Evolutionary conservation across 2,888 invertebrate genomes (phyloP), one percentile per base, ranked within the genome.

Genomic region (Folsomia candida): DNA sequence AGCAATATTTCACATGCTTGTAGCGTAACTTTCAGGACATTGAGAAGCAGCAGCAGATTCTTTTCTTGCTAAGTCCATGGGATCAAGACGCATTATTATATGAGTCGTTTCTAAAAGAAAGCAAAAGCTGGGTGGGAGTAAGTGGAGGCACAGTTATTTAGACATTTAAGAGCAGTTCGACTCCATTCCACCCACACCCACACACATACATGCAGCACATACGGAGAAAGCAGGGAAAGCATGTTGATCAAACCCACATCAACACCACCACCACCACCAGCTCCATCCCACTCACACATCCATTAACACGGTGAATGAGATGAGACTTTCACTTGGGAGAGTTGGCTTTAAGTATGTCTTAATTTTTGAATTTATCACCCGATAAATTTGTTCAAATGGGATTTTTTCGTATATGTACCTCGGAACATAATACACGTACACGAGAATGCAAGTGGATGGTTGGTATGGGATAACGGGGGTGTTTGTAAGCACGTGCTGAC

Each of bases 351-450:
- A 78, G 75, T 75, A 74, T 71, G 78, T 77, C 78, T 78, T 78
- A 77, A 78, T 78, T 78, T 78, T 77, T 76, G 76, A 78, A 78
- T 78, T 78, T 78, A 78, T 78, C 77, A 74, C 70, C 76, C 70
- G 76, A 78, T 78, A 78, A 78, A 78, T 78, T 77, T 76, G 76
- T 72, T 71, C 58, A 73, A 76, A 78, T 77, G 77, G 77, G 78
- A 77, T 77, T 75, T 77, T 72, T 69, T 67, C 28, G 4, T 29
- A 28, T 61, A 54, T 54, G 28, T n/a, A 60, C 60, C 25, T 61
- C 61, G n/a, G 29, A 61, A 28, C 61, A 61, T 61, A 61, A 61
- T 61, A 29, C 61, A 61, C 61, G 22, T n/a, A 54, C 54, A 54
- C n/a, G 54, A 22, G 54, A 54, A 61, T 61, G 20, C 22, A 28